Evolutionary conservation across 2,113 vertebrate species (phyloP), one percentile per base, ranked within the genome.

Genomic region (Apteryx mantelli): DNA sequence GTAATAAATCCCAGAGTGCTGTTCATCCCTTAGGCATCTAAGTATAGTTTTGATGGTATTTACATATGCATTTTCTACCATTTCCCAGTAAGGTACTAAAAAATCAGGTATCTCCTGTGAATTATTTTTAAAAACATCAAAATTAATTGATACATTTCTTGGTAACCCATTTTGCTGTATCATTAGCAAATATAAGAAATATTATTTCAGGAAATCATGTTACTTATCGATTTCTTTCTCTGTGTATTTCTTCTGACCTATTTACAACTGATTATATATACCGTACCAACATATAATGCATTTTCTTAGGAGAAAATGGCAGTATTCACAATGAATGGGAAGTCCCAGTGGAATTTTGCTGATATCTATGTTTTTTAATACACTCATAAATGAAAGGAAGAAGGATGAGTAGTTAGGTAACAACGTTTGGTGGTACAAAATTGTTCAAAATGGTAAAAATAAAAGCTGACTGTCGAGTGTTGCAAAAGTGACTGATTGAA

Each of bases 51-150:
- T 99, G 92, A 98, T 76, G 10, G 96, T 97, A 83, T 74, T 98
- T 74, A 98, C 91, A 44, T 99, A 99, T 9, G 98, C 91, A 42
- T 94, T 96, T 96, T 99, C 99, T 68, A 98, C 89, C 38, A 97
- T 90, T 88, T 99, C 97, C 99, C 99, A 99, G 88, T 98, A 98
- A 42, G 97, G 97, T 70, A 97, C 97, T 79, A 99, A 96, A 94
- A 98, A 98, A 70, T 83, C 97, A 83, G 98, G 21, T 53, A 99
- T 89, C 84, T 99, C 99, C 99, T 99, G 91, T 97, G 55, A 91
- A 98, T 91, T 36, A 58, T 79, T 75, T 96, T 95, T 58, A 17
- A 61, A 94, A 63, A 96, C 9, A 83, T 40, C 21, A 90, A 32
- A 56, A 80, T 93, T 66, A 90, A 69, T 84, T 78, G 2, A 75